A percentile compares a stretch with the other conserved stretches of the same genome.
Conservation (phyloP, 2,113 vertebrate genomes). For the Panthera tigris region DNA sequence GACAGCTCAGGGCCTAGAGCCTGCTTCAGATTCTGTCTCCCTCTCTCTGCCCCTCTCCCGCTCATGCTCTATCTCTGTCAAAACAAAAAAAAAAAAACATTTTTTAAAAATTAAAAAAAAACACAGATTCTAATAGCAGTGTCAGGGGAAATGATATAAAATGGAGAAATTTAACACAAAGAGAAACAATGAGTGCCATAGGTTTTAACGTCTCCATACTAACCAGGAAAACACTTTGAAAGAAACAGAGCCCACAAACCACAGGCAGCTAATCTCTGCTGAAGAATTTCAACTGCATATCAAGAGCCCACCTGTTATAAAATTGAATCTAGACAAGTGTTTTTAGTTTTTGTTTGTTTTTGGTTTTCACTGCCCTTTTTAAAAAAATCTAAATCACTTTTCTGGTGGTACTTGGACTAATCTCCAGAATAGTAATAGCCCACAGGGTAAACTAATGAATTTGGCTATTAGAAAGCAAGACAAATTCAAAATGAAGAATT, state of each 20-base stretch:
- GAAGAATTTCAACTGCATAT: background rate
- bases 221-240: background rate
- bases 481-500: background rate
- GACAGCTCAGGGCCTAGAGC: no score
- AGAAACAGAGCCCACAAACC: background rate
- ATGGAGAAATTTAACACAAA: background rate
- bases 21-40: no score
- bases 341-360: background rate
- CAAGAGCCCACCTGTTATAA: background rate
- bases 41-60: no score
- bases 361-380: background rate
- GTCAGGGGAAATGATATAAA: background rate
- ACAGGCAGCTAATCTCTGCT: background rate
- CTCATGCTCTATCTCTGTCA: no score
- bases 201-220: background rate
- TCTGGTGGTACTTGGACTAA: background rate
- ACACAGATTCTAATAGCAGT: background rate
- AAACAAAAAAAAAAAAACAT: no score
- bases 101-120: no score
- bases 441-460: background rate
- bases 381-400: background rate
- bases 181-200: background rate
- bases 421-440: background rate
- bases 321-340: background rate
- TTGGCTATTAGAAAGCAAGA: background rate